A percentile compares a stretch with the other conserved stretches of the same genome.
These are phyloP conservation scores for Gyrodactylus salaris DNA, from an alignment of 1,140 invertebrate genomes.

Conservation along the genomic window DNA sequence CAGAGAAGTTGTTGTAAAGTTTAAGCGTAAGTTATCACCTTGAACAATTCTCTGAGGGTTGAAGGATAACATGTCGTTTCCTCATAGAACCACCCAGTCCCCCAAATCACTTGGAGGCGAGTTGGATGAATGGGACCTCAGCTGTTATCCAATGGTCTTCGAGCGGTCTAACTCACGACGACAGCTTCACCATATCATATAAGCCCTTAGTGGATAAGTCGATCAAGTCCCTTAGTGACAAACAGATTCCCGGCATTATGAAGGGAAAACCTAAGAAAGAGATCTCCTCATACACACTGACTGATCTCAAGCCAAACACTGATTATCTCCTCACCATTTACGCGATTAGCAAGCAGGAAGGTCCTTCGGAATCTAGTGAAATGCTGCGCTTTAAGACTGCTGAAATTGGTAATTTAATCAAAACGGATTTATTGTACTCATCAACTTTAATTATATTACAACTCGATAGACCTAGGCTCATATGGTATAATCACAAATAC, in stretches of 20 bases:
- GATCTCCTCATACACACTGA: not conserved
- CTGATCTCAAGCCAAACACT: not conserved
- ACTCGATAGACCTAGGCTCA: too few relatives aligned
- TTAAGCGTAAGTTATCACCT: not conserved
- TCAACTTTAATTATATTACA: too few relatives aligned
- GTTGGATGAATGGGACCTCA: not conserved
- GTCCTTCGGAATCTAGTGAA: not conserved
- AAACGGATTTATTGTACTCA: too few relatives aligned
- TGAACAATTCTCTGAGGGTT: too few relatives aligned
- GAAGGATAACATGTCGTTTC: too few relatives aligned
- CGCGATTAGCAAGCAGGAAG: not conserved
- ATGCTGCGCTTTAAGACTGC: not conserved
- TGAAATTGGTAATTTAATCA: not conserved
- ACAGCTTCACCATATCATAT: not conserved
- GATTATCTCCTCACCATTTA: not conserved
- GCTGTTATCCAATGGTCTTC: not conserved
- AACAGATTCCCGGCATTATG: not conserved
- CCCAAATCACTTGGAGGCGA: not conserved
- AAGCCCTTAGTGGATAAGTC: not conserved
- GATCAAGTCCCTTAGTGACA: not conserved
- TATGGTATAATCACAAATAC: too few relatives aligned
- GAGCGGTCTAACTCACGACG: not conserved
- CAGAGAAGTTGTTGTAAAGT: not conserved
- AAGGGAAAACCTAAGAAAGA: not conserved
- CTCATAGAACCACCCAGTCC: not conserved